These are phyloP conservation scores for Crypturellus undulatus DNA, from an alignment of 2,113 vertebrate genomes.

Conservation along the genomic window DNA sequence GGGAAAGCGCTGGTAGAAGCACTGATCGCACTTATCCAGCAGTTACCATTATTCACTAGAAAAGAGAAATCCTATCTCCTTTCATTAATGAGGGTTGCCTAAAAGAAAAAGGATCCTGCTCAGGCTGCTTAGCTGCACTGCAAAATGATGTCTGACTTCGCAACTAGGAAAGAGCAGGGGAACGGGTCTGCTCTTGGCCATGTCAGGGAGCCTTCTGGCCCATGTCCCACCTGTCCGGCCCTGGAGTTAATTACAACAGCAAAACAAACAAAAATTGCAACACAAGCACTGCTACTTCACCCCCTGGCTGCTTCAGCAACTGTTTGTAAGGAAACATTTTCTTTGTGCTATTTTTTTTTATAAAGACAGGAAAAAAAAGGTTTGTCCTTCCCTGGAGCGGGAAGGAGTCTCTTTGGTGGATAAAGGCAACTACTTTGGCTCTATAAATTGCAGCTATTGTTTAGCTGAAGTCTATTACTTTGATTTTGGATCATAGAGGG, in stretches of 20 bases:
- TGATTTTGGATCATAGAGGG: conserved; percentile 62
- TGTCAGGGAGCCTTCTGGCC: background rate
- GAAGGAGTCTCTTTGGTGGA: conserved; percentile 23
- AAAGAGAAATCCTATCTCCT: background rate
- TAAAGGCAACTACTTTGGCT: conserved; percentile 18
- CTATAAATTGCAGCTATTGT: conserved; percentile 56
- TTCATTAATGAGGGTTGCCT: background rate
- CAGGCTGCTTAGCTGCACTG: background rate
- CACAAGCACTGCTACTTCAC: background rate
- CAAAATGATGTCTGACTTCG: background rate
- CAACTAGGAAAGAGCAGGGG: background rate
- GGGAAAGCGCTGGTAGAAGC: background rate
- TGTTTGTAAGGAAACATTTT: background rate
- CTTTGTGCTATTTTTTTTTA: background rate
- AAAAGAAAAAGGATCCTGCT: background rate
- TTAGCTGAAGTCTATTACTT: conserved; percentile 60
- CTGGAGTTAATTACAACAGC: background rate
- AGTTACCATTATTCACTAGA: background rate
- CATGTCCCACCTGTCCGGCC: background rate
- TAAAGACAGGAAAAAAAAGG: background rate
- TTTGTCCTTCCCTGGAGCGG: background rate
- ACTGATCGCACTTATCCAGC: background rate
- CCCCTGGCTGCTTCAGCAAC: rapidly evolving
- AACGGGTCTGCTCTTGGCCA: background rate
- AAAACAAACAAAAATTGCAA: background rate